These are phyloP conservation scores for Martes martes DNA, from an alignment of 2,113 vertebrate species.

Conservation along the genomic window DNA sequence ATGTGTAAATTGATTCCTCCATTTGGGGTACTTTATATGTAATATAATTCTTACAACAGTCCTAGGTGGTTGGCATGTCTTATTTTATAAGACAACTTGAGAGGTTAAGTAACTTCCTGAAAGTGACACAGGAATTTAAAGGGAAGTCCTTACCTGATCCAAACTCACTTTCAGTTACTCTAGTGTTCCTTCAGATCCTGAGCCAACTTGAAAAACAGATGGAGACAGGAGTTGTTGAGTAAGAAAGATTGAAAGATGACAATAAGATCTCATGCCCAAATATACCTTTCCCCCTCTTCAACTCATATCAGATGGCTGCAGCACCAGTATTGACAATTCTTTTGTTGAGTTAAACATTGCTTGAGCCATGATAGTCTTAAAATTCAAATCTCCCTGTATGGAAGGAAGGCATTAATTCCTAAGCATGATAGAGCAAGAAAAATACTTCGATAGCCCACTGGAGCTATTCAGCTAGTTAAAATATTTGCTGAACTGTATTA, in stretches of 20 bases:
- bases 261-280: not conserved
- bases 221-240: not conserved
- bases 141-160: not conserved
- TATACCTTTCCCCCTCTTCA: not conserved
- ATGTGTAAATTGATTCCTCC: not conserved
- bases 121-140: not conserved
- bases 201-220: not conserved
- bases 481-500: not conserved
- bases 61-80: not conserved
- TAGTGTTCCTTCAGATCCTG: not conserved
- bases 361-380: not conserved
- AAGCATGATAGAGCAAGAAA: not conserved
- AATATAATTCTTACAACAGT: not conserved
- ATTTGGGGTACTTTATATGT: not conserved
- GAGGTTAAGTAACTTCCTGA: not conserved
- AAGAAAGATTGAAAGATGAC: not conserved
- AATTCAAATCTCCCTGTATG: not conserved
- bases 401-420: slow-evolving; percentile 16
- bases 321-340: not conserved
- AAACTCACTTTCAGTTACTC: not conserved
- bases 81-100: not conserved
- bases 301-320: not conserved
- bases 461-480: not conserved
- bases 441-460: not conserved
- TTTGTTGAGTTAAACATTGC: not conserved